Base-by-base conservation (phyloP, 2,888 invertebrate species). In the Apotomis capreana region DNA sequence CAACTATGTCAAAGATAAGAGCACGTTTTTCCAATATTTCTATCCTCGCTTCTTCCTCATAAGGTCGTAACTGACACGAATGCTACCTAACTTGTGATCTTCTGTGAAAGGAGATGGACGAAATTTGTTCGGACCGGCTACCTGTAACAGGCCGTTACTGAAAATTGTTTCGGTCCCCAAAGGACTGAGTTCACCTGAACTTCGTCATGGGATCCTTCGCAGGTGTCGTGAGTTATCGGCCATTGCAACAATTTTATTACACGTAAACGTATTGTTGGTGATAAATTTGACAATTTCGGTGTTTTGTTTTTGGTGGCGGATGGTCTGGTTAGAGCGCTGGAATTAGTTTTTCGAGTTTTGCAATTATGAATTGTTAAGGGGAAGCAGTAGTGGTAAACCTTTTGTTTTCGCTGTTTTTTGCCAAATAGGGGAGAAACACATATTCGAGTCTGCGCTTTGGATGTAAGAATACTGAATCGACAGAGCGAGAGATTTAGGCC, bases 141-240 rank as follows among this genome's bases (percentile, higher is more conserved):
- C 71, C 71, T 71, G 71, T 62, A 62, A 61, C 49, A 68, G 61
- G 71, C 67, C 71, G 71, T 71, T 71, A 71, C 71, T 71, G 71
- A 57, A 65, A 65, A 84, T 82, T 79, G 81, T 80, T 85, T 84
- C 87, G 84, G 83, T 87, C 87, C 81, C 86, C 77, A 74, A 77
- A 85, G 84, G 82, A 77, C 74, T 77, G 75, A 62, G 75, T 76
- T 77, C 76, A 78, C 80, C 81, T 81, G 81, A 84, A 85, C 78
- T 84, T 81, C 72, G 79, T 77, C 74, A 77, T 79, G 75, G 79
- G 79, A 80, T 82, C 86, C 77, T 82, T 81, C 79, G 83, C 91
- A 91, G 89, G 88, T 90, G 90, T 83, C 84, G 83, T 88, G 88
- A 91, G 81, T 87, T 90, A 91, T 88, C 77, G 85, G 80, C 79